phyloP scores from a whole-genome alignment of 1,140 invertebrate genomes.

The Eriocheir sinensis region DNA sequence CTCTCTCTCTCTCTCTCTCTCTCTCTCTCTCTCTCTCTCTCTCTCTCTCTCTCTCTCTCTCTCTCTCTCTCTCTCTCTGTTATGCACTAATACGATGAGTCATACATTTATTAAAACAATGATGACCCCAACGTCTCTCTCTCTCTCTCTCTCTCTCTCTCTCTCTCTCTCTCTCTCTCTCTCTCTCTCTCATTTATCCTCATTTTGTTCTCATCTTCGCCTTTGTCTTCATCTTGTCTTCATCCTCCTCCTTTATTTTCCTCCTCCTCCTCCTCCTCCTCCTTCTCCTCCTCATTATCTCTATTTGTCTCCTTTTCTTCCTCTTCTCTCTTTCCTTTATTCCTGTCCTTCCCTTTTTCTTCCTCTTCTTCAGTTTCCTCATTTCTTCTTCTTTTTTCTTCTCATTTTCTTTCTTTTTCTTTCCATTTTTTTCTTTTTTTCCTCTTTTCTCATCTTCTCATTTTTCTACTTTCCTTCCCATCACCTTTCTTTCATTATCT shows the following conservation, averaged over 20 bases:
- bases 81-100: neutral
- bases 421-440: neutral
- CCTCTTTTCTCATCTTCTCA: neutral
- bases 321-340: neutral
- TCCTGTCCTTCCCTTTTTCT: neutral
- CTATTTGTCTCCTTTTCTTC: no score
- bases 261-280: neutral
- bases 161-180: no score
- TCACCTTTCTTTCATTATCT: neutral
- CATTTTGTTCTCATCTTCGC: neutral
- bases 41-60: neutral
- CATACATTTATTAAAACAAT: no score
- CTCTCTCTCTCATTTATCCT: no score
- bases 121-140: no score
- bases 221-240: neutral
- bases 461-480: neutral
- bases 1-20: no score
- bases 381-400: neutral
- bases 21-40: neutral
- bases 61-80: neutral
- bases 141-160: neutral
- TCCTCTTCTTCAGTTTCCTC: neutral
- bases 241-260: neutral
- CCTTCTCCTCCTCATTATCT: no score
- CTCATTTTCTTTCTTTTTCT: neutral